Conservation (phyloP, 2,113 vertebrate species). For the Rhagologus leucostigma region DNA sequence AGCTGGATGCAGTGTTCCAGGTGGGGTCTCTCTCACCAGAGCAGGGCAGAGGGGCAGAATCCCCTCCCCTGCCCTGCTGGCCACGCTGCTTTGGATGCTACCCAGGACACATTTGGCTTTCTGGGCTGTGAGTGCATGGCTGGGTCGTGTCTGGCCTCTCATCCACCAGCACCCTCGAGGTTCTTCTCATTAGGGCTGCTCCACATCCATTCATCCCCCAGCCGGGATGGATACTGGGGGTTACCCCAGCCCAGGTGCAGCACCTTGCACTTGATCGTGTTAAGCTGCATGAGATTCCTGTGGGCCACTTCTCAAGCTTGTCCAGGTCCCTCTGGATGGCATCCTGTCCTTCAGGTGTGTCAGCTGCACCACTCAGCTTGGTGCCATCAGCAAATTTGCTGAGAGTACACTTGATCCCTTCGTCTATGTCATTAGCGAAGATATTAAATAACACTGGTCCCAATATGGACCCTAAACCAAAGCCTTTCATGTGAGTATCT, state of each 20-base stretch:
- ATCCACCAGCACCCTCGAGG: neutral
- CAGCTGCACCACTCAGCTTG: neutral
- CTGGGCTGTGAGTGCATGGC: neutral
- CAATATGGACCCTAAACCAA: rapidly evolving
- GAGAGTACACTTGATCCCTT: neutral
- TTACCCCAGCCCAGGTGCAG: neutral
- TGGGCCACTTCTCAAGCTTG: rapidly evolving
- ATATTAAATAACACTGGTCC: neutral
- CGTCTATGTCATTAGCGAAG: neutral
- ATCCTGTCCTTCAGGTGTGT: neutral
- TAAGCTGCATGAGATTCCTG: neutral
- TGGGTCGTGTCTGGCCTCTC: neutral
- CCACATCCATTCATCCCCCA: neutral
- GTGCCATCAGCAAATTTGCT: neutral
- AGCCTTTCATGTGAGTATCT: neutral
- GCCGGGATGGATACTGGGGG: neutral
- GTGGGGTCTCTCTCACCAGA: neutral
- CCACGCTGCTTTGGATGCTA: neutral
- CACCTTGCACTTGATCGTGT: neutral
- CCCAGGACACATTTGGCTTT: neutral
- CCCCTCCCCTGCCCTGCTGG: neutral
- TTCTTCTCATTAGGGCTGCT: neutral
- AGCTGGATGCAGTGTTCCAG: neutral
- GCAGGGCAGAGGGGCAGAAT: neutral
- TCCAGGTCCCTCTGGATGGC: neutral